Evolutionary conservation across 2,888 invertebrate genomes (phyloP).

Genomic region (Exephanes ischioxanthus): DNA sequence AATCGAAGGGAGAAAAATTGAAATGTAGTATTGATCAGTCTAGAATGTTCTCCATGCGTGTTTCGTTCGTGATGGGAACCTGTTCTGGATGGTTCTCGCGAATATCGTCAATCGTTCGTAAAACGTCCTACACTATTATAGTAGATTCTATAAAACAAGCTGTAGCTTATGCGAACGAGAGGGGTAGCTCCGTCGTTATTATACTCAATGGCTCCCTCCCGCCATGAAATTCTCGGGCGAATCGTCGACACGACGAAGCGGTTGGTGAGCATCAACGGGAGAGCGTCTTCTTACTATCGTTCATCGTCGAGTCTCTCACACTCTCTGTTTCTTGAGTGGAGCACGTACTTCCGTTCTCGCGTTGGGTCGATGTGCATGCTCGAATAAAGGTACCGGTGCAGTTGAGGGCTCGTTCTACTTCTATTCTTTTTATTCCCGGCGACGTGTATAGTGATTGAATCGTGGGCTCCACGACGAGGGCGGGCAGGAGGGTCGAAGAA

Average conservation of each 20-base stretch:
- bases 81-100: background rate
- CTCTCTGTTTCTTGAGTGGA: constrained; percentile 14
- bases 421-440: constrained; percentile 39
- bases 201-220: background rate
- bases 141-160: constrained; percentile 20
- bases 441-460: constrained; percentile 65
- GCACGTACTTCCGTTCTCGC: constrained; percentile 64
- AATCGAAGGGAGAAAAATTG: constrained; percentile 1
- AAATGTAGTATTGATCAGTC: constrained; percentile 13
- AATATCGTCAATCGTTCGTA: constrained; percentile 32
- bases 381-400: constrained; percentile 36
- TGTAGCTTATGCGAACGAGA: constrained; percentile 23
- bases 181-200: constrained; percentile 41
- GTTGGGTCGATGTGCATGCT: constrained; percentile 54
- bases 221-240: constrained; percentile 28
- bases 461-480: background rate
- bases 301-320: constrained; percentile 26
- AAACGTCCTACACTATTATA: constrained; percentile 23
- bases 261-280: background rate
- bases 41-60: background rate
- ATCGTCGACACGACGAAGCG: constrained; percentile 32
- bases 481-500: background rate
- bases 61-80: background rate
- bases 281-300: constrained; percentile 2
- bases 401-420: constrained; percentile 34